Conservation (phyloP, 2,797 vertebrate species). For the Phoeniculus purpureus region DNA sequence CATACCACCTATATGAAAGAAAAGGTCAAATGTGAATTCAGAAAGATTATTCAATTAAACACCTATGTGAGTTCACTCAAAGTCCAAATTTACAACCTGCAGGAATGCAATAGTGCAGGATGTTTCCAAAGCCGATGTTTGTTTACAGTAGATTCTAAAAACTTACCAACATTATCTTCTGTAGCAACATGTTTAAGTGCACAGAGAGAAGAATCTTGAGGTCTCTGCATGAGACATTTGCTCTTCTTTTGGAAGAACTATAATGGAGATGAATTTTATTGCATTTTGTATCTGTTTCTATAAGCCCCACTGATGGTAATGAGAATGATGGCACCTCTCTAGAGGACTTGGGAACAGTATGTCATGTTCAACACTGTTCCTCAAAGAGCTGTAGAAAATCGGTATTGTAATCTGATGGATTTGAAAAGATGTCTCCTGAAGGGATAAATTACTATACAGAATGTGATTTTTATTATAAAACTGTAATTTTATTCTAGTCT, state of each 20-base stretch:
- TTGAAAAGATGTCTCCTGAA: conserved; percentile 37
- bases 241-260: background rate
- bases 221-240: background rate
- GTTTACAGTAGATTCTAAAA: background rate
- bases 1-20: background rate
- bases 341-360: background rate
- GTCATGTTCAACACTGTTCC: background rate
- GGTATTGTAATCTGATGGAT: conserved; percentile 21
- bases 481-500: conserved; percentile 48
- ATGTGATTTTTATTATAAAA: conserved; percentile 38
- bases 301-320: background rate
- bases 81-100: background rate
- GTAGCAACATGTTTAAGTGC: background rate
- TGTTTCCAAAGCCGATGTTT: background rate
- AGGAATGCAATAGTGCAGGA: background rate
- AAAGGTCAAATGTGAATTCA: background rate
- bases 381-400: conserved; percentile 39
- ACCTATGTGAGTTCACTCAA: background rate
- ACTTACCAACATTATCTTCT: background rate
- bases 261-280: background rate
- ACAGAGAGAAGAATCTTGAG: background rate
- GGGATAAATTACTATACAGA: conserved; percentile 36
- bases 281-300: background rate
- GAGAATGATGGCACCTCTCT: background rate
- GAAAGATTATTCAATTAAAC: background rate